These are phyloP conservation scores for Vandiemenella viatica DNA, from an alignment of 2,888 invertebrate genomes.

Conservation along the genomic window DNA sequence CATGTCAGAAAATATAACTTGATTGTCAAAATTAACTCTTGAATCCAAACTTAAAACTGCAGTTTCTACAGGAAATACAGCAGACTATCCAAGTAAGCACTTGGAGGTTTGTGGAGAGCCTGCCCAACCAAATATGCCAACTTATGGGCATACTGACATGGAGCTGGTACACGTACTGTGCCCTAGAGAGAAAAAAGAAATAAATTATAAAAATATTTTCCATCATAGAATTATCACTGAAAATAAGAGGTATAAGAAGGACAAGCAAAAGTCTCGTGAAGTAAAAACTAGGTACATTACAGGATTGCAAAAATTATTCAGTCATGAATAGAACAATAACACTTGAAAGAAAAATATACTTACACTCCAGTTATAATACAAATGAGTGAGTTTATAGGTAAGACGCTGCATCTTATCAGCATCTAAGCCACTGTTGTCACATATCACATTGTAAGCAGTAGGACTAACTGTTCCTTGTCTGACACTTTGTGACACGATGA, in stretches of 20 bases:
- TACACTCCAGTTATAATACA: slow-evolving; percentile 89
- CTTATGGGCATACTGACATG: slow-evolving; percentile 90
- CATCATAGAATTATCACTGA: too few relatives aligned
- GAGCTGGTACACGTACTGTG: slow-evolving; percentile 74
- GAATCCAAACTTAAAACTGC: too few relatives aligned
- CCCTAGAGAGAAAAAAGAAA: slow-evolving; percentile 25
- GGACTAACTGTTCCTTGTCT: slow-evolving; percentile 82
- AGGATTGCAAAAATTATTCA: too few relatives aligned
- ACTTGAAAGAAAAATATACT: too few relatives aligned
- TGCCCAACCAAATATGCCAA: slow-evolving; percentile 78
- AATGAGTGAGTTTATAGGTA: slow-evolving; percentile 70
- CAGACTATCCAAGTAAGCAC: slow-evolving; percentile 40
- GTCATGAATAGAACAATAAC: too few relatives aligned
- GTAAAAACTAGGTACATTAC: too few relatives aligned
- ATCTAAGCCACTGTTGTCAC: slow-evolving; percentile 48
- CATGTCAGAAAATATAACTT: too few relatives aligned
- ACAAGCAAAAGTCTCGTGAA: too few relatives aligned
- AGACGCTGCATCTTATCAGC: slow-evolving; percentile 67
- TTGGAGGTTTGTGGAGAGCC: slow-evolving; percentile 51
- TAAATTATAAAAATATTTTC: too few relatives aligned
- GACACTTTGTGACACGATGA: slow-evolving; percentile 71
- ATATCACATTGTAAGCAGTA: slow-evolving; percentile 74
- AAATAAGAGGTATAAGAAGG: too few relatives aligned
- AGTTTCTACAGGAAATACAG: slow-evolving; percentile 52
- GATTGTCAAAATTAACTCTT: too few relatives aligned